Base-by-base conservation (phyloP, 2,797 vertebrate genomes). In the Chiroxiphia lanceolata region DNA sequence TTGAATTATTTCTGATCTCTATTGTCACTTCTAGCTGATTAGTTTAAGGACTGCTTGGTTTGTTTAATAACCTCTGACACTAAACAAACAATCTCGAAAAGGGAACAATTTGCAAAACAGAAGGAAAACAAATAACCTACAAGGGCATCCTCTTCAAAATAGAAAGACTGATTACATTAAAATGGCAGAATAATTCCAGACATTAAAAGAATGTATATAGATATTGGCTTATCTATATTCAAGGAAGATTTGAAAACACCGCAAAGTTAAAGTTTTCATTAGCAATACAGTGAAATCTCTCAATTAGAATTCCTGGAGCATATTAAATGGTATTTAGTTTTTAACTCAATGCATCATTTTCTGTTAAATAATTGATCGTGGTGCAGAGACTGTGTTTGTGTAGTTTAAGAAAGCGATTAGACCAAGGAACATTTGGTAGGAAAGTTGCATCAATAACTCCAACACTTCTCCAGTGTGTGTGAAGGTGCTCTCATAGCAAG, bases 331-430 rank as follows among this genome's bases (percentile, higher is more conserved):
- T 97, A 97, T 98, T 98, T 98, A 97, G 97, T 98, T 98, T 97
- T 98, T 97, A 98, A 97, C 96, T 97, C 97, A 92, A 98, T 98
- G 98, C 98, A 98, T 98, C 97, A 97, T 98, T 98, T 98, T 98
- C 97, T 98, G 95, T 95, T 98, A 98, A 98, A 98, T 98, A 98
- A 98, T 98, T 98, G 98, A 98, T 98, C 45, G 25, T 80, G 89
- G 97, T 97, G 98, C 97, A 97, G 97, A 98, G 97, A 97, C 94
- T 98, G 97, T 98, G 97, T 98, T 98, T 98, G 98, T 98, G 98
- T 96, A 98, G 97, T 98, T 98, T 97, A 97, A 98, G 96, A 97
- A 98, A 97, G 97, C 87, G 97, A 98, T 98, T 98, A 98, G 95
- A 94, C 87, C 78, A 70, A 89, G 87, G 97, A 97, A 97, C 92